phyloP scores from a whole-genome alignment of 53 echinoderm and acorn worm genomes.

The Echinarachnius parma region DNA sequence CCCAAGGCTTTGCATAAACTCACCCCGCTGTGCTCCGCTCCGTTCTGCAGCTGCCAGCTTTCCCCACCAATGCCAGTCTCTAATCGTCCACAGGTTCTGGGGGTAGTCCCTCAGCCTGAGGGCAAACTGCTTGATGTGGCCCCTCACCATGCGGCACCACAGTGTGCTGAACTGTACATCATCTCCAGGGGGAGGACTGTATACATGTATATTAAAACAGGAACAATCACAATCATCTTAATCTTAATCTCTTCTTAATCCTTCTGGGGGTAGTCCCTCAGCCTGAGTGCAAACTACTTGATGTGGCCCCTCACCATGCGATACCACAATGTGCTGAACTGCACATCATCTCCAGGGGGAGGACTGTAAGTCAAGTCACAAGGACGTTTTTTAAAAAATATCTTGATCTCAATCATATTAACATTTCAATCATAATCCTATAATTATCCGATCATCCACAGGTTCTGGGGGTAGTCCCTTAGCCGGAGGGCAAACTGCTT shows the following conservation, averaged over 20 bases:
- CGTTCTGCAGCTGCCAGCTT: conserved; percentile 92
- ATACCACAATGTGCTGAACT: conserved; percentile 87
- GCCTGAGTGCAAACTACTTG: conserved; percentile 73
- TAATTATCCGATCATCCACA: conserved; percentile 76
- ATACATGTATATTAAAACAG: too few species aligned
- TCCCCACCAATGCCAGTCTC: conserved; percentile 96
- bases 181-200: conserved; percentile 71
- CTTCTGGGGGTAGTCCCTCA: conserved; percentile 80
- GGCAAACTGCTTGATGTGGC: conserved; percentile 75
- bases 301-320: conserved; percentile 79
- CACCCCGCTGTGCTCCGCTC: conserved; percentile 67
- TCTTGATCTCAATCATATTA: too few species aligned
- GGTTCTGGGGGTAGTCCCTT: conserved; percentile 74
- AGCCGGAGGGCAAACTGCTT: conserved; percentile 79
- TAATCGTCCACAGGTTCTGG: conserved; percentile 77
- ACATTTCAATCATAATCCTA: too few species aligned
- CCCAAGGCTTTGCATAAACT: too few species aligned
- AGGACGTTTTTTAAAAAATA: too few species aligned
- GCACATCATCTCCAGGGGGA: conserved; percentile 66
- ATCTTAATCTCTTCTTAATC: too few species aligned
- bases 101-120: conserved; percentile 80
- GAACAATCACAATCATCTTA: neutral
- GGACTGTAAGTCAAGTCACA: too few species aligned
- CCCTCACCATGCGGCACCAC: conserved; percentile 85
- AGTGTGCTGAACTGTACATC: conserved; percentile 79